Evolutionary conservation across 2,797 vertebrate genomes (phyloP), one percentile per base, ranked within the genome.

Genomic region (Danio tinwini): DNA sequence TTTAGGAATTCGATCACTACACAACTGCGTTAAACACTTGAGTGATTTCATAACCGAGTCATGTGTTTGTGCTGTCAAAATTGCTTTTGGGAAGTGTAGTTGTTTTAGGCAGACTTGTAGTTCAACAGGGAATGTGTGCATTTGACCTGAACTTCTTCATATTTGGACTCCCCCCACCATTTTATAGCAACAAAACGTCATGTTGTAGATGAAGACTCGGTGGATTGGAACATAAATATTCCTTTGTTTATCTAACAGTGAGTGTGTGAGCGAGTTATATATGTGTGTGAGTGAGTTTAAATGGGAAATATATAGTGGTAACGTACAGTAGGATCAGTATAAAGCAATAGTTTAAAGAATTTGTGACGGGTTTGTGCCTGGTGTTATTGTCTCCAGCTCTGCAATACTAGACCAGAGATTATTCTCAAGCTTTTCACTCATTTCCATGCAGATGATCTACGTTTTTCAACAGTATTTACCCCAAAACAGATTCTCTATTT

Each of bases 331-430:
- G 69, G 81, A 83, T 86, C 85, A 62, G 47, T 69, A 78, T 70
- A 81, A 87, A 87, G 86, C 84, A 87, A 87, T 87, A 87, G 85
- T 72, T 52, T 78, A 69, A 67, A 58, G 61, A 58, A 72, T 74
- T 53, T 67, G 39, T 62, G 68, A 75, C 14, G 52, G 59, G 42
- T 56, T 75, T 56, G 63, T 44, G 63, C 8, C 63, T 50, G 14
- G 50, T 65, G 71, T 71, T 63, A 45, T 56, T 61, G 45, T 53
- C 47, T 75, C 39, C 56, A 52, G 56, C 56, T 64, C 69, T 75
- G 82, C 77, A 81, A 84, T 84, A 78, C 80, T 61, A 67, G 59
- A 53, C 44, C 8, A 42, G 45, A 67, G 29, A 55, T 72, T 79
- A n/a, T 59, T 83, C 13, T 13, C 53, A 5, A 50, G 56, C 56